Base-by-base conservation (phyloP, 2,113 vertebrate species). In the Tetraodon nigroviridis region DNA sequence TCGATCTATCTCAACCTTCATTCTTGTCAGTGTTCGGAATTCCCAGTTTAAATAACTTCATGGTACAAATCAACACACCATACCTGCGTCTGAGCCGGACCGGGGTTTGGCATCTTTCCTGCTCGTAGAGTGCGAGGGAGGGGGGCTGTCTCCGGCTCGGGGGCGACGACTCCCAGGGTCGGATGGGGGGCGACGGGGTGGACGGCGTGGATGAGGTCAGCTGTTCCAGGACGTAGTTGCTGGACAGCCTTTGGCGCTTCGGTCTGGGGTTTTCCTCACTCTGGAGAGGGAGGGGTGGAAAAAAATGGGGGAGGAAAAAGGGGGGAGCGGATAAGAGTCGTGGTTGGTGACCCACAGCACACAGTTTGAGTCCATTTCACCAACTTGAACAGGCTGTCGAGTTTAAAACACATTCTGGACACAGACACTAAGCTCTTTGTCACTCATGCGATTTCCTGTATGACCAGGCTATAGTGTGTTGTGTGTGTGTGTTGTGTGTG, bases 231-330 rank as follows among this genome's bases (percentile, higher is more conserved):
- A 97, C 93, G 4, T 95, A 92, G 85, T 94, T 93, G 83, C 89
- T 84, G 55, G 95, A 97, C 83, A 99, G 92, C 66, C 95, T 91
- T 44, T 96, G 96, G 79, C 96, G 92, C 90, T 99, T 99, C 51
- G 95, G 94, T 84, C 94, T 97, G 56, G 96, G 95, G 73, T 94
- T 95, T 81, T 95, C 96, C 90, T 98, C 96, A 2, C 92, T 93
- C 96, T 98, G 67, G 8, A 41, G 41, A 42, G 40, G 59, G 54
- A 40, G 42, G 71, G 42, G 56, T 18, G 21, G 32, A 53, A 51
- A n/a, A 53, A 55, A 1, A n/a, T n/a, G 3, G 64, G 54, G 61
- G 47, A 40, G 32, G 51, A 51, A 40, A 65, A 41, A 67, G 24
- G 16, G 29, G 49, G 51, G 54, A 62, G 58, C 45, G 55, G 62